These are phyloP conservation scores for Ailurus styani DNA, from an alignment of 2,113 vertebrate species.

Conservation along the genomic window DNA sequence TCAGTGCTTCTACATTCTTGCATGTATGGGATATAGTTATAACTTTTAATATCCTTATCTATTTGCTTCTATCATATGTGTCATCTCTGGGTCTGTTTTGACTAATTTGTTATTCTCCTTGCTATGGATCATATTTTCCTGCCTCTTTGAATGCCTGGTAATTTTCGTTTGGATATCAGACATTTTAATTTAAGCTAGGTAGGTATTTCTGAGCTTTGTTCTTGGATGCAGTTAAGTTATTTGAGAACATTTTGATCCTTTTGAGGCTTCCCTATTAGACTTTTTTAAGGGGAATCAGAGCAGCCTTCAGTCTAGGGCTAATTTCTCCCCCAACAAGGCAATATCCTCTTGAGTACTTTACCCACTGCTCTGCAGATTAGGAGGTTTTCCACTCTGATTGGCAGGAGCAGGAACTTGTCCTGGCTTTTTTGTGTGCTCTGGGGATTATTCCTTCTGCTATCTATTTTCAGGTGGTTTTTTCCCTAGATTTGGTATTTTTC, in stretches of 20 bases:
- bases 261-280: background rate
- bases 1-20: background rate
- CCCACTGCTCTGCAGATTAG: background rate
- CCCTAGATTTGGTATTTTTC: background rate
- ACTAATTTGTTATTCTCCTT: background rate
- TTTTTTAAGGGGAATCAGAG: background rate
- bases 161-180: background rate
- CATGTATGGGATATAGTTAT: background rate
- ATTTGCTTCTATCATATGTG: background rate
- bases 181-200: background rate
- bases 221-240: background rate
- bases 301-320: background rate
- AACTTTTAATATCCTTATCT: background rate
- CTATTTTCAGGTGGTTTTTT: background rate
- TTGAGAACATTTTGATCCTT: background rate
- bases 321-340: background rate
- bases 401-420: background rate
- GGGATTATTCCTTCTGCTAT: background rate
- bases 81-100: background rate
- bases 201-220: background rate
- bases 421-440: background rate
- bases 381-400: background rate
- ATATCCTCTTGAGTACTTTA: background rate
- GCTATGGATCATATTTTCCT: background rate
- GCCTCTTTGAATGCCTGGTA: background rate